Evolutionary conservation across 2,113 vertebrate genomes (phyloP), one percentile per base, ranked within the genome.

Genomic region (Macrotus californicus): DNA sequence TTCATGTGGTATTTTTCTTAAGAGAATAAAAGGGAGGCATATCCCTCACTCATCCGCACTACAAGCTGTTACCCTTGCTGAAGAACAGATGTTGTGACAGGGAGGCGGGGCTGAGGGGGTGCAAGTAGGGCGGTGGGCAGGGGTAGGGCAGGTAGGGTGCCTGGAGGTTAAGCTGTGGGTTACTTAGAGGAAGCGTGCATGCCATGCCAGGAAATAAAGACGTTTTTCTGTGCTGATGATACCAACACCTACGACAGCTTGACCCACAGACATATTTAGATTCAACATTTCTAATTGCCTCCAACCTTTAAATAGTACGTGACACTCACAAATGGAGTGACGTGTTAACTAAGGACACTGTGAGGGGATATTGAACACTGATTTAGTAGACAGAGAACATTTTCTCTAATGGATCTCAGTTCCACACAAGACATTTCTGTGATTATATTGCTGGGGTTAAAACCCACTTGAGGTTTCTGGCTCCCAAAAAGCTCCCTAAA

Each of bases 401-500:
- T 72, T 87, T 67, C n/a, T 77, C 31, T 76, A 10, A 67, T 41
- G 50, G 77, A 59, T 43, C 24, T 85, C n/a, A 43, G 29, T 90
- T 96, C 5, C 43, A 26, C 70, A 43, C 4, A 93, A 66, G 52
- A 59, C 19, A 15, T 31, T 48, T 89, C 80, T 83, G 18, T 64
- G n/a, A 2, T 94, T 90, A 1, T 84, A 69, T 85, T 24, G 4
- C 54, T 95, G 14, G 31, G 87, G 10, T 90, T 50, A 19, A 54
- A 59, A 83, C 66, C 95, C 64, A 87, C 9, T 89, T 84, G 2
- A 75, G 9, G 34, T 59, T n/a, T 66, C 16, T 24, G 91, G 41
- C 76, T 95, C 97, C 56, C 24, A 52, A 21, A 93, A 85, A 24
- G 7, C n/a, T 41, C 12, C 91, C 96, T 5, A 90, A 93, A 64